Evolutionary conservation across 2,888 invertebrate species (phyloP).

Genomic region (Xestia xanthographa): DNA sequence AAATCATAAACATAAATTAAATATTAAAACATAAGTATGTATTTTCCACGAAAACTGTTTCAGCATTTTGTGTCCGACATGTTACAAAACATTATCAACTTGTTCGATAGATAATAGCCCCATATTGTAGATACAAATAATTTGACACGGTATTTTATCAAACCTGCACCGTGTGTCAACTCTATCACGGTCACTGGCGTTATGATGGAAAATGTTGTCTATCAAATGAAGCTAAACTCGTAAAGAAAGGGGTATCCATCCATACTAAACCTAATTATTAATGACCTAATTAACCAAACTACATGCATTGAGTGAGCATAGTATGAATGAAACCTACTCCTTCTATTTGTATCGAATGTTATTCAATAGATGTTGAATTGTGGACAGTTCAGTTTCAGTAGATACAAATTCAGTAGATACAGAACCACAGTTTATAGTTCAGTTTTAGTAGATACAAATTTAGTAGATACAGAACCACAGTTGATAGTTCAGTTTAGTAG

Average conservation of each 20-base stretch:
- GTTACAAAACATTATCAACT: not conserved
- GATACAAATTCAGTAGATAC: too few relatives aligned
- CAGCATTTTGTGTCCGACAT: not conserved
- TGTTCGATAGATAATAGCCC: not conserved
- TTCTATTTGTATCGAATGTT: too few relatives aligned
- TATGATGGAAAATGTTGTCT: not conserved
- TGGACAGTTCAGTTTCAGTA: too few relatives aligned
- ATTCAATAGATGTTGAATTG: too few relatives aligned
- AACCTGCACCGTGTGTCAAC: not conserved
- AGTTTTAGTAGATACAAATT: too few relatives aligned
- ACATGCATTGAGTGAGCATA: not conserved
- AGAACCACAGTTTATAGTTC: too few relatives aligned
- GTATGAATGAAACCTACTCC: not conserved
- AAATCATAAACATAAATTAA: not conserved
- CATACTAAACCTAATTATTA: not conserved
- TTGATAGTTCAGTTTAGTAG: too few relatives aligned
- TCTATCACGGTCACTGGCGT: not conserved
- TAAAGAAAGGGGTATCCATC: not conserved
- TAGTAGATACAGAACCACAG: too few relatives aligned
- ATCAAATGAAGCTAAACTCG: not conserved
- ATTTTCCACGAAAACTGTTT: too few relatives aligned
- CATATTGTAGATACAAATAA: constrained; percentile 9
- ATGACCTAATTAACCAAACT: not conserved
- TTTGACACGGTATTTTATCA: constrained; percentile 18
- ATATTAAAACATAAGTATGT: too few relatives aligned